These are phyloP conservation scores for Syngnathus rostellatus DNA, from an alignment of 2,797 vertebrate species.

Conservation along the genomic window DNA sequence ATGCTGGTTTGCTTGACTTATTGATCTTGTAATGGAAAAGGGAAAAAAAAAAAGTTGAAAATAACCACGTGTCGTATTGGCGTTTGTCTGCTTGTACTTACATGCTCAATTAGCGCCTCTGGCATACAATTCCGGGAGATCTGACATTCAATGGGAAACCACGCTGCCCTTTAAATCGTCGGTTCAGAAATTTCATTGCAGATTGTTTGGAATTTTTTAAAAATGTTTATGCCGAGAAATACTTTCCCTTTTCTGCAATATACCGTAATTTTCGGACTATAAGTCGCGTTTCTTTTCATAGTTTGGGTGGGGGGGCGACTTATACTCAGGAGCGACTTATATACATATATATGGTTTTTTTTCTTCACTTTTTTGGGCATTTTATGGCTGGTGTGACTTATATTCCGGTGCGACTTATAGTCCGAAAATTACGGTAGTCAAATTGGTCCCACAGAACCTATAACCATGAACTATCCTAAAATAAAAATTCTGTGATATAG, in stretches of 20 bases:
- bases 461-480: no score
- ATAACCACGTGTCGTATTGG: constrained; percentile 10
- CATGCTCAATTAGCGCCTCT: constrained; percentile 56
- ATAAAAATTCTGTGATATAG: no score
- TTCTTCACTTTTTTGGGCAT: no score
- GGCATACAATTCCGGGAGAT: constrained; percentile 50
- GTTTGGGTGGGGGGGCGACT: no score
- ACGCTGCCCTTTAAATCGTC: neutral
- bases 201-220: neutral
- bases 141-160: constrained; percentile 27
- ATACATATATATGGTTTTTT: no score
- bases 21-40: constrained; percentile 40
- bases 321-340: no score
- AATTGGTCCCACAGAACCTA: neutral
- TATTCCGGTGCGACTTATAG: no score
- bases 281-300: no score
- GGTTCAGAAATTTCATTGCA: neutral
- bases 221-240: neutral
- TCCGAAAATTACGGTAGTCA: neutral
- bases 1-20: constrained; percentile 57
- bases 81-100: constrained; percentile 46
- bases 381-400: no score
- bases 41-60: constrained; percentile 24
- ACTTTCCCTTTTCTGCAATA: neutral
- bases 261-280: no score